Conservation (phyloP, 2,113 vertebrate genomes). For the Conger conger region DNA sequence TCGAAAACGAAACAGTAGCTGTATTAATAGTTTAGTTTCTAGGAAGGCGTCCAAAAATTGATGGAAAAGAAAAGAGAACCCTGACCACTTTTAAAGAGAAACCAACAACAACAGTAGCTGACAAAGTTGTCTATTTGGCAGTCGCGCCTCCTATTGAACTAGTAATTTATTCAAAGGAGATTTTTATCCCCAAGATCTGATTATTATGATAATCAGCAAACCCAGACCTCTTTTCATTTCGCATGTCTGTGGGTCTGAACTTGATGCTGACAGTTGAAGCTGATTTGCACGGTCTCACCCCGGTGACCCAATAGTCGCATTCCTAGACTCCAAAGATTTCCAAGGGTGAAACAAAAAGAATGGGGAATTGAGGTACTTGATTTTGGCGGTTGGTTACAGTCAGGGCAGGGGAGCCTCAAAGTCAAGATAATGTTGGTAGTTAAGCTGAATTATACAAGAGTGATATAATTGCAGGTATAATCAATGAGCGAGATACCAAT, state of each 20-base stretch:
- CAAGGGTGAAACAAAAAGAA: slow-evolving; percentile 62
- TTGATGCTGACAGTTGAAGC: slow-evolving; percentile 72
- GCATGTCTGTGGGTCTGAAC: slow-evolving; percentile 69
- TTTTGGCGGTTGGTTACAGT: slow-evolving; percentile 57
- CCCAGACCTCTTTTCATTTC: slow-evolving; percentile 58
- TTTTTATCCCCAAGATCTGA: slow-evolving; percentile 75
- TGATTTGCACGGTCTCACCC: slow-evolving; percentile 76
- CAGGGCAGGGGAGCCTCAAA: slow-evolving; percentile 54
- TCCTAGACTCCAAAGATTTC: slow-evolving; percentile 69
- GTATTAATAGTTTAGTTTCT: slow-evolving; percentile 64
- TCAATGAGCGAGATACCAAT: slow-evolving; percentile 24
- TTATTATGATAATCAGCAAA: slow-evolving; percentile 76
- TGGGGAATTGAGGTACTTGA: slow-evolving; percentile 62
- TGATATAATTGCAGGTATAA: slow-evolving; percentile 54
- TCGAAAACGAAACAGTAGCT: slow-evolving; percentile 56
- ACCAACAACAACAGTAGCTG: slow-evolving; percentile 57
- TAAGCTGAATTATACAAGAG: slow-evolving; percentile 60
- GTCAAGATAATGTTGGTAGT: slow-evolving; percentile 61
- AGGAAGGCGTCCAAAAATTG: slow-evolving; percentile 62
- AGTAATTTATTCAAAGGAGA: slow-evolving; percentile 83
- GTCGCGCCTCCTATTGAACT: slow-evolving; percentile 78
- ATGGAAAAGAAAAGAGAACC: slow-evolving; percentile 55
- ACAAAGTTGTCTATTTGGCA: slow-evolving; percentile 81
- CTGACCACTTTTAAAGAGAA: slow-evolving; percentile 41
- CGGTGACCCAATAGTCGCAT: slow-evolving; percentile 63